These are phyloP conservation scores for Balanococcus diminutus DNA, from an alignment of 2,888 invertebrate genomes.

Conservation along the genomic window DNA sequence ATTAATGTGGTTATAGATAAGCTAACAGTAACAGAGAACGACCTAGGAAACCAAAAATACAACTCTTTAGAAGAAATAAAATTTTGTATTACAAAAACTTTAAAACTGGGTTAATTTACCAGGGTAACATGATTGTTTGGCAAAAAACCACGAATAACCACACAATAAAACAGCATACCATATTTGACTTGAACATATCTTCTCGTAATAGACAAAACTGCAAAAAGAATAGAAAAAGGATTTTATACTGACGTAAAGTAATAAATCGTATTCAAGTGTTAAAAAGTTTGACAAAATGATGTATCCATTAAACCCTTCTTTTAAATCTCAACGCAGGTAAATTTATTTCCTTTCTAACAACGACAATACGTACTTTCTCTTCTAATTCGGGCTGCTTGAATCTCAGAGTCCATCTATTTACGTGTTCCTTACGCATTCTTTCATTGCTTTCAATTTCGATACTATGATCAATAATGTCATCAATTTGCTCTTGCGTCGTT, in stretches of 20 bases:
- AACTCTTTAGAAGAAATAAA: background rate
- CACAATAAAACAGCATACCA: conserved; percentile 88
- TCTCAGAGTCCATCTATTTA: conserved; percentile 83
- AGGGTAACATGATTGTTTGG: conserved; percentile 75
- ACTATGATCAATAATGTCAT: conserved; percentile 81
- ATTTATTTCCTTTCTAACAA: too few relatives aligned
- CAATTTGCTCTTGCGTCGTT: conserved; percentile 64
- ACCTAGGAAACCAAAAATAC: conserved; percentile 62
- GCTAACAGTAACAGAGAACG: conserved; percentile 59
- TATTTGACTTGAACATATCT: conserved; percentile 93
- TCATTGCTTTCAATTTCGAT: conserved; percentile 90
- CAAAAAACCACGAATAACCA: conserved; percentile 84
- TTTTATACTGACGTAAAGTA: conserved; percentile 50
- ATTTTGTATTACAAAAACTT: background rate
- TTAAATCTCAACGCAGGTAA: too few relatives aligned
- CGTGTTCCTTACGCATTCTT: conserved; percentile 83
- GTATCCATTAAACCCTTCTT: too few relatives aligned
- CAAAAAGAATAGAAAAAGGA: conserved; percentile 60
- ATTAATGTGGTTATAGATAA: conserved; percentile 70
- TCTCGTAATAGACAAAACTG: conserved; percentile 84
- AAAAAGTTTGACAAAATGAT: background rate
- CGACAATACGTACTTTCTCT: conserved; percentile 67
- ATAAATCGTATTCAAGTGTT: too few relatives aligned
- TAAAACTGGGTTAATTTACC: conserved; percentile 67
- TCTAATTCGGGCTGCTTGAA: conserved; percentile 85